phyloP scores from a whole-genome alignment of 2,113 vertebrate species.

The Syngnathus typhle region DNA sequence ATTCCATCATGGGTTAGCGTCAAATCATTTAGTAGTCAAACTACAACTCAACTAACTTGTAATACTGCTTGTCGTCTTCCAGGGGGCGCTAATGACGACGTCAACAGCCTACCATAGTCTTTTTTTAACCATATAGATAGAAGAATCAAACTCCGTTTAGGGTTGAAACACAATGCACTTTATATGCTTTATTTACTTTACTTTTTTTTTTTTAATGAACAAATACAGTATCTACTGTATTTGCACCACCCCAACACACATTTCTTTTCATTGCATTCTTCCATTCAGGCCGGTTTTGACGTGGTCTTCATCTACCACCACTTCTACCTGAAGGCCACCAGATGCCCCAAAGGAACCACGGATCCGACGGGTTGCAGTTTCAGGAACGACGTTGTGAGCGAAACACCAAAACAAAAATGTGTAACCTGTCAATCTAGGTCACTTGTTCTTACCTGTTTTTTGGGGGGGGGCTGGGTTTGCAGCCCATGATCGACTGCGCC shows the following conservation, averaged over 20 bases:
- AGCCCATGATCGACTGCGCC: constrained; percentile 70
- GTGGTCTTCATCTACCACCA: constrained; percentile 62
- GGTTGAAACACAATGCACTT: no score
- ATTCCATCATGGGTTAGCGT: no score
- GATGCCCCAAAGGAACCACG: constrained; percentile 48
- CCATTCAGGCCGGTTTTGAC: constrained; percentile 56
- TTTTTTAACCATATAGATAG: no score
- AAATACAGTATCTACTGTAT: no score
- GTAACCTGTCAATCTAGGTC: constrained; percentile 11
- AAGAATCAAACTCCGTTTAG: no score
- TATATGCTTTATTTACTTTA: neutral
- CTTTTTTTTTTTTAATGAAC: no score
- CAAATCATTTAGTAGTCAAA: neutral
- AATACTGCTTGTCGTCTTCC: neutral
- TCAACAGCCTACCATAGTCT: no score
- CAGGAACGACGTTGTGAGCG: constrained; percentile 65
- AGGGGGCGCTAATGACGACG: neutral
- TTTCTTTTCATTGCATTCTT: neutral
- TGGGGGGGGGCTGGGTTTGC: constrained; percentile 22
- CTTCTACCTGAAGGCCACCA: constrained; percentile 67
- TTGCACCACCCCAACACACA: neutral
- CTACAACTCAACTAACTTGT: neutral
- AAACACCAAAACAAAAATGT: neutral
- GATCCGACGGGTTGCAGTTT: constrained; percentile 49
- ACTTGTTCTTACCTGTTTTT: constrained; percentile 29